Evolutionary conservation across 2,113 vertebrate species (phyloP).

Genomic region (Menura novaehollandiae): DNA sequence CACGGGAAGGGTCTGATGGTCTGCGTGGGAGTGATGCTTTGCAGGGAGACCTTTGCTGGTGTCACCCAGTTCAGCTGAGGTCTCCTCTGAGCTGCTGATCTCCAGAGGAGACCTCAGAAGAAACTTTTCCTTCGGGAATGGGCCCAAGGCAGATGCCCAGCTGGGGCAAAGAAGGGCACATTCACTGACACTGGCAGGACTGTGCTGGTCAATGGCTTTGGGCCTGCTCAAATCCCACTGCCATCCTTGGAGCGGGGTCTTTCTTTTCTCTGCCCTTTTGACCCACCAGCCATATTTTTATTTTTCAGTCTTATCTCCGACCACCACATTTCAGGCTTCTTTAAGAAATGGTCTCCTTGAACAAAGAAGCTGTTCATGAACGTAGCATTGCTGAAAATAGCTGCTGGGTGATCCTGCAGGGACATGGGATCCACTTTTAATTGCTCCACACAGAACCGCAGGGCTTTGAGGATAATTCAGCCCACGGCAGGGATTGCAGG

Average conservation of each 20-base stretch:
- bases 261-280: not conserved
- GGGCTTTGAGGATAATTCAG: not conserved
- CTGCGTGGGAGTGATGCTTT: not conserved
- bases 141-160: not conserved
- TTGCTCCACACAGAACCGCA: not conserved
- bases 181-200: fast-evolving
- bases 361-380: not conserved
- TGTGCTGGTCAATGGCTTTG: not conserved
- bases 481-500: not conserved
- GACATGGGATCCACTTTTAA: not conserved
- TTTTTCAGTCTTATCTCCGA: conserved; percentile 51
- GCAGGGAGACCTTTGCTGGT: not conserved
- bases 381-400: not conserved
- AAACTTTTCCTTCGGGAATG: not conserved
- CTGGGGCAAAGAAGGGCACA: not conserved
- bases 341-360: not conserved
- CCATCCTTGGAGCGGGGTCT: not conserved
- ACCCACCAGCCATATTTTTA: not conserved
- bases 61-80: not conserved
- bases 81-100: not conserved
- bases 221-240: not conserved
- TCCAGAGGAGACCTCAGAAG: not conserved
- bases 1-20: not conserved
- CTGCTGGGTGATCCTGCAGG: not conserved
- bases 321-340: conserved; percentile 14